Percentiles rank a stretch among this genome's conserved stretches.
Evolutionary conservation across 2,113 vertebrate genomes (phyloP).

Genomic region (Platysteira castanea): DNA sequence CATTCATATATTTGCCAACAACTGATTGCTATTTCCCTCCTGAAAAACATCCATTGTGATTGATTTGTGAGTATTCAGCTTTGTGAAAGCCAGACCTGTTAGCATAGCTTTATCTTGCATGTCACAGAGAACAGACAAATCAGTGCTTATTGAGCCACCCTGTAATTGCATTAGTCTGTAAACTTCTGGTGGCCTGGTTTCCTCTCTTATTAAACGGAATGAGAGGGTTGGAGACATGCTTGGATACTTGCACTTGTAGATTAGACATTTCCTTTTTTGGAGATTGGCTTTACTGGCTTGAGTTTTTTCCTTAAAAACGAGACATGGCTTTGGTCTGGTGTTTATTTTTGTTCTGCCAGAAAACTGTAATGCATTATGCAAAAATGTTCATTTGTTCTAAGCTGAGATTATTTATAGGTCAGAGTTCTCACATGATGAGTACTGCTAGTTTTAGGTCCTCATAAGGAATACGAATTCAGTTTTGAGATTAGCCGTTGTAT

Average conservation of each 20-base stretch:
- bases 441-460: not conserved
- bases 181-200: slow-evolving; percentile 65
- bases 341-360: slow-evolving; percentile 49
- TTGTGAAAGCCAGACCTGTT: not conserved
- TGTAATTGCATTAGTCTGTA: slow-evolving; percentile 67
- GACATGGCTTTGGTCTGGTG: not conserved
- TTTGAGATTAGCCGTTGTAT: not conserved
- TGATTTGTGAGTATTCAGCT: not conserved
- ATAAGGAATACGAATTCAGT: not conserved
- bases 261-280: slow-evolving; percentile 48
- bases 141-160: slow-evolving; percentile 15
- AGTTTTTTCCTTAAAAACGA: not conserved
- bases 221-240: not conserved
- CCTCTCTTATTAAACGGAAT: slow-evolving; percentile 31
- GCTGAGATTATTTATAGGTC: slow-evolving; percentile 51
- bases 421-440: not conserved
- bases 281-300: not conserved
- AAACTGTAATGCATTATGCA: slow-evolving; percentile 16
- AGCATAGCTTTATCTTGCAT: not conserved
- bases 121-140: not conserved
- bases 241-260: slow-evolving; percentile 10
- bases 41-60: not conserved
- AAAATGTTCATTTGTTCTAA: slow-evolving; percentile 33
- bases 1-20: not conserved
- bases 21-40: not conserved